A percentile compares a stretch with the other conserved stretches of the same genome.
Conservation (phyloP, 2,797 vertebrate genomes). For the Artibeus lituratus region DNA sequence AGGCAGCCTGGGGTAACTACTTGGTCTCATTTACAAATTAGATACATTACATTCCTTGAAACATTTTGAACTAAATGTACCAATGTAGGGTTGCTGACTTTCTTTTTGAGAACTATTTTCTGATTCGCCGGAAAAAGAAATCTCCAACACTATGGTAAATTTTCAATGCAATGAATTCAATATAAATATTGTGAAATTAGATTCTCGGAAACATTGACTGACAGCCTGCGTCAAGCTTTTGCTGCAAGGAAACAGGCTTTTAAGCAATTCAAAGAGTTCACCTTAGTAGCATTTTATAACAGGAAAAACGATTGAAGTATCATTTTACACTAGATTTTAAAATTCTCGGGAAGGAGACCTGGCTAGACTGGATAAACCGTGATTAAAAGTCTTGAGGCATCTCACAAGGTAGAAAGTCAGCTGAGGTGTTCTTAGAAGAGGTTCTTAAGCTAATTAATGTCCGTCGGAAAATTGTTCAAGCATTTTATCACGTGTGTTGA, state of each 20-base stretch:
- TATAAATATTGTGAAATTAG: neutral
- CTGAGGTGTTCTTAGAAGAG: neutral
- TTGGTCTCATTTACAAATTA: neutral
- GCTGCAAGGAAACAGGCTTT: neutral
- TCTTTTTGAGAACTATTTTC: neutral
- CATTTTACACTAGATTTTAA: neutral
- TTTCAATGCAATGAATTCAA: neutral
- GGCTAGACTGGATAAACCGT: neutral
- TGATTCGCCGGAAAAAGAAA: neutral
- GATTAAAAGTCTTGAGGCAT: neutral
- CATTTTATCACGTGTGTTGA: neutral
- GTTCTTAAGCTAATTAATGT: slow-evolving; percentile 41
- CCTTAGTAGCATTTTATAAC: neutral
- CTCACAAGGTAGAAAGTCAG: neutral
- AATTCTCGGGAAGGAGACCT: neutral
- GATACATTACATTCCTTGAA: neutral
- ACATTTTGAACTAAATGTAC: neutral
- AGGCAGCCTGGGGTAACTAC: neutral
- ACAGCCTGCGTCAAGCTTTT: neutral
- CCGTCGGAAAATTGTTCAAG: slow-evolving; percentile 9
- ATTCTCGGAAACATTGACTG: neutral
- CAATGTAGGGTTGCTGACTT: neutral
- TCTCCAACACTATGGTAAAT: neutral
- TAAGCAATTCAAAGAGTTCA: neutral
- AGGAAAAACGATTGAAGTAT: neutral